Evolutionary conservation across 2,797 vertebrate species (phyloP), one percentile per base, ranked within the genome.

Genomic region (Menidia menidia): DNA sequence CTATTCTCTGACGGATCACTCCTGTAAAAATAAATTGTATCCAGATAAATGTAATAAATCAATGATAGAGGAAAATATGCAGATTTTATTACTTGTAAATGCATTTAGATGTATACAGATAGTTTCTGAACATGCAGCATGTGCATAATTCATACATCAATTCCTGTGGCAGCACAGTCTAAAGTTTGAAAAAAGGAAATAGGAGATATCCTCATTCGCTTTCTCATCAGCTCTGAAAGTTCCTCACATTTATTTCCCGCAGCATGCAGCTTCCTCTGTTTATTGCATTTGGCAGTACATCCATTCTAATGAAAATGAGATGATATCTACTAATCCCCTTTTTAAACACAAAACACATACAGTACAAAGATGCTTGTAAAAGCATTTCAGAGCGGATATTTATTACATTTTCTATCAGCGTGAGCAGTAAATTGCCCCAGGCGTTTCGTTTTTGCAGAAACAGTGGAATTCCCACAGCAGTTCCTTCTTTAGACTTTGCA

Each of bases 401-500:
- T 66, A 75, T 80, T 84, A 65, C 73, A 66, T 65, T 80, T 82
- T 59, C 39, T 18, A 73, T 60, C 74, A 48, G 51, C 19, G 51
- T 64, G 64, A 81, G 80, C 56, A 71, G 55, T 75, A 75, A 68
- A 73, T 63, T 65, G 67, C 79, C 75, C 53, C 18, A 62, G 75
- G 80, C 74, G 68, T 77, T 82, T 71, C 41, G 4, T 81, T 86
- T 88, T 56, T 80, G 77, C 82, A 80, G 70, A 80, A 69, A 48
- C 31, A 57, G 42, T 59, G 35, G 77, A 56, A 71, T 79, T 70
- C 60, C 52, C 0, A 25, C 52, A 72, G 69, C 80, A 83, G 73
- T 68, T 47, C 84, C 77, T 84, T 86, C 78, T 83, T 62, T 70
- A 73, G 69, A 79, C 60, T 74, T 77, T 84, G 81, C 77, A 74